Percentiles rank a stretch among this genome's conserved stretches.
Conservation (phyloP, 1,140 invertebrate genomes). For the Magallana gigas region DNA sequence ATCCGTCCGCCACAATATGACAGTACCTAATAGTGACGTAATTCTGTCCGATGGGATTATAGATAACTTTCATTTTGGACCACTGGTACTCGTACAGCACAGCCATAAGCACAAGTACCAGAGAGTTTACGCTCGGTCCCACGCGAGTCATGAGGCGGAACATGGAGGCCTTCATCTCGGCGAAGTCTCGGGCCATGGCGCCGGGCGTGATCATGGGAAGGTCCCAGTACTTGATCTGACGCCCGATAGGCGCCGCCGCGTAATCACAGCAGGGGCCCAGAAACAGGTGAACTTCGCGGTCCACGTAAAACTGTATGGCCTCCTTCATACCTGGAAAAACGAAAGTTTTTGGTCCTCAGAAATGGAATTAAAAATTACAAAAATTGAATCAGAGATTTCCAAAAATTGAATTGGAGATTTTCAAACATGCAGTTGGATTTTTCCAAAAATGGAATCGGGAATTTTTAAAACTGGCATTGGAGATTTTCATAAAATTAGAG, state of each 20-base stretch:
- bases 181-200: slow-evolving; percentile 90
- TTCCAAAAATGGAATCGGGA: too few relatives aligned
- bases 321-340: slow-evolving; percentile 63
- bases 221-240: slow-evolving; percentile 89
- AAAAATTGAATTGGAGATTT: too few relatives aligned
- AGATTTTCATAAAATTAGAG: too few relatives aligned
- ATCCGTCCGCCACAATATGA: slow-evolving; percentile 65
- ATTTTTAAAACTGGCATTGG: too few relatives aligned
- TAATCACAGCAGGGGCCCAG: slow-evolving; percentile 95
- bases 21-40: slow-evolving; percentile 81
- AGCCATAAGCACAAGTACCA: slow-evolving; percentile 84
- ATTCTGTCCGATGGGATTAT: slow-evolving; percentile 84
- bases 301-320: slow-evolving; percentile 71
- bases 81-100: slow-evolving; percentile 84
- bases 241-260: slow-evolving; percentile 92
- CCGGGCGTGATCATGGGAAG: slow-evolving; percentile 93
- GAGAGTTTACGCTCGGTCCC: slow-evolving; percentile 89
- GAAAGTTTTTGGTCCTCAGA: too few relatives aligned
- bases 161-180: slow-evolving; percentile 70
- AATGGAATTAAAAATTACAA: too few relatives aligned
- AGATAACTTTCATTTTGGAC: slow-evolving; percentile 86
- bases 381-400: too few relatives aligned
- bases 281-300: slow-evolving; percentile 85
- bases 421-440: too few relatives aligned
- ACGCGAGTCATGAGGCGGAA: slow-evolving; percentile 91